Evolutionary conservation across 2,113 vertebrate species (phyloP).

Genomic region (Cynocephalus volans): DNA sequence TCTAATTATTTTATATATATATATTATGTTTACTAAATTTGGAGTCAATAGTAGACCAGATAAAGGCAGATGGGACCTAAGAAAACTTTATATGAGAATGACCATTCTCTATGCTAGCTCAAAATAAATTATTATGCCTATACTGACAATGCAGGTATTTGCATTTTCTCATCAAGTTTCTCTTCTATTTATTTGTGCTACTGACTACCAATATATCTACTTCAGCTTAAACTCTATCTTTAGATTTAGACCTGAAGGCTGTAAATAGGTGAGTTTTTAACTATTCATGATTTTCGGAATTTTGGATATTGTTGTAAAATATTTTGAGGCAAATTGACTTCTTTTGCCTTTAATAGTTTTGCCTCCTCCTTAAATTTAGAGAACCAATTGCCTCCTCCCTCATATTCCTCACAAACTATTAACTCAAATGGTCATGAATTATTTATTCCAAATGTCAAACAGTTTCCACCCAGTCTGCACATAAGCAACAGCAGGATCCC

Average conservation of each 20-base stretch:
- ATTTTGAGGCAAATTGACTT: not conserved
- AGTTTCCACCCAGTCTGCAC: not conserved
- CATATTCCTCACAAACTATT: not conserved
- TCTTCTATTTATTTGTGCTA: not conserved
- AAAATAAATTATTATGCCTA: not conserved
- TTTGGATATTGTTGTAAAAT: not conserved
- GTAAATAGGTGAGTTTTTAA: not conserved
- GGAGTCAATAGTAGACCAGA: not conserved
- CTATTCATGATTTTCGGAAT: not conserved
- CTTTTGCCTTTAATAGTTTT: not conserved
- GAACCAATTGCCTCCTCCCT: not conserved
- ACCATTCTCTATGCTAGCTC: not conserved
- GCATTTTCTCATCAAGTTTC: not conserved
- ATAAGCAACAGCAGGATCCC: not conserved
- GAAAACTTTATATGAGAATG: not conserved
- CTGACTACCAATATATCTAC: not conserved
- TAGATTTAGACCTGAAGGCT: not conserved
- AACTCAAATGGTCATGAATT: not conserved
- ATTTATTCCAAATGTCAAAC: constrained; percentile 35
- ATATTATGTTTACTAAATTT: not conserved
- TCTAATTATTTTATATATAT: not conserved
- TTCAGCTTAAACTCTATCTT: not conserved
- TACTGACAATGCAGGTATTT: not conserved
- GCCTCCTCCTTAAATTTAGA: not conserved
- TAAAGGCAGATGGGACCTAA: not conserved